Evolutionary conservation across 1,140 invertebrate genomes (phyloP), one percentile per base, ranked within the genome.

Genomic region (Mycetomoellerius zeteki): DNA sequence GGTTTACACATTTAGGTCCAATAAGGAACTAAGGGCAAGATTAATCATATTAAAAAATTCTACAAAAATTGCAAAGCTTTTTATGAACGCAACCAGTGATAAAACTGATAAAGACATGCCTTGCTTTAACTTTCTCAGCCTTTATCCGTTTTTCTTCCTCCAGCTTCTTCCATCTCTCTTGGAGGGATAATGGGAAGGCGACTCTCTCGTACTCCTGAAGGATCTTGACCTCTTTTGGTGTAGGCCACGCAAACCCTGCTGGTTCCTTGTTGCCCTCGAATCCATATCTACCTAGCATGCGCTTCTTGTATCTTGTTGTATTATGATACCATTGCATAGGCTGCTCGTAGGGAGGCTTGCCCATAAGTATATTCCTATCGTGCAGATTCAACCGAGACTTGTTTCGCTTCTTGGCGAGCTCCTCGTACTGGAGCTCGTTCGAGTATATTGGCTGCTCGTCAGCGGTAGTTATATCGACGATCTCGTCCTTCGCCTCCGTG

Each of bases 221-320:
- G 71, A 96, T 96, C 62, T 94, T 90, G 33, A 97, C 93, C 76
- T 97, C 97, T 88, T 96, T 87, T 87, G 94, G 90, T 0, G 95
- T 96, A 52, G 96, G 96, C 96, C 97, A 97, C 88, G 96, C 96
- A 19, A 97, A 95, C 30, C 95, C 96, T 5, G 96, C 95, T 86
- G 96, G 92, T 3, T 96, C 91, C 21, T 94, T 94, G 58, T 95
- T 96, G 16, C 88, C 90, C 12, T 93, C 60, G 5, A 94, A 89
- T 1, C 97, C 97, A 92, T 97, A 97, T 7, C 94, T 94, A 0
- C 96, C 97, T 87, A 96, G 96, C 47, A 96, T 92, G 91, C 94
- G 96, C 76, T 95, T 94, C 64, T 96, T 96, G 90, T 97, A 97
- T 82, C 95, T 96, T 2, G 97, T 91, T 0, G 96, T 96, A 12